phyloP scores from a whole-genome alignment of 2,113 vertebrate genomes.

The Globicephala melas region DNA sequence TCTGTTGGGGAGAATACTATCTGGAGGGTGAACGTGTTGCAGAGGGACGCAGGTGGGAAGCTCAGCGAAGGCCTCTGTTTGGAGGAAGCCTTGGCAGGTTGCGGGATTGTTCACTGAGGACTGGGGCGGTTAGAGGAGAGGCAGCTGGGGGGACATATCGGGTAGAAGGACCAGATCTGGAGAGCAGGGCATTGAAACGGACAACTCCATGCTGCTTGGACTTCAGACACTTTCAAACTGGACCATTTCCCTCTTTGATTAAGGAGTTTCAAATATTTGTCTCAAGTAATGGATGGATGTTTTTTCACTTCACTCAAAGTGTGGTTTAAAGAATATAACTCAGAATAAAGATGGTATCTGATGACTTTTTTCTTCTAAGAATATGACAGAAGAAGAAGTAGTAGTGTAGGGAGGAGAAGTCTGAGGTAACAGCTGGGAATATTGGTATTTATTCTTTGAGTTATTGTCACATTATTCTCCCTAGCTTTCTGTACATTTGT shows the following conservation, averaged over 20 bases:
- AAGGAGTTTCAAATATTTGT: background rate
- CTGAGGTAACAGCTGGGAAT: background rate
- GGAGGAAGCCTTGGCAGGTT: background rate
- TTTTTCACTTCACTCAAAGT: background rate
- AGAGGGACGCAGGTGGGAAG: background rate
- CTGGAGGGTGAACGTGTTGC: background rate
- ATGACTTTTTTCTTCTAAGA: background rate
- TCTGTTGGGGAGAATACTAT: background rate
- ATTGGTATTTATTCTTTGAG: background rate
- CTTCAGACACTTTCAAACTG: background rate
- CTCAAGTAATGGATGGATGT: background rate
- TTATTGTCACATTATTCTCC: background rate
- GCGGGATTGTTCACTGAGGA: rapidly evolving
- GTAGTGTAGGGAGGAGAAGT: rapidly evolving
- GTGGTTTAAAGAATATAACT: background rate
- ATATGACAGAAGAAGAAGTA: background rate
- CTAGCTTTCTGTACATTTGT: background rate
- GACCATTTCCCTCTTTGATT: background rate
- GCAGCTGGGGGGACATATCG: rapidly evolving
- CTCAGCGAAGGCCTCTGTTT: background rate
- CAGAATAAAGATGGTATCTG: background rate
- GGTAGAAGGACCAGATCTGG: background rate
- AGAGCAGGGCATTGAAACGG: background rate
- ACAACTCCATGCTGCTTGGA: background rate
- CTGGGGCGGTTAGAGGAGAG: too few species aligned